Conservation (phyloP, 2,797 vertebrate genomes). For the Chaetodon trifasciatus region DNA sequence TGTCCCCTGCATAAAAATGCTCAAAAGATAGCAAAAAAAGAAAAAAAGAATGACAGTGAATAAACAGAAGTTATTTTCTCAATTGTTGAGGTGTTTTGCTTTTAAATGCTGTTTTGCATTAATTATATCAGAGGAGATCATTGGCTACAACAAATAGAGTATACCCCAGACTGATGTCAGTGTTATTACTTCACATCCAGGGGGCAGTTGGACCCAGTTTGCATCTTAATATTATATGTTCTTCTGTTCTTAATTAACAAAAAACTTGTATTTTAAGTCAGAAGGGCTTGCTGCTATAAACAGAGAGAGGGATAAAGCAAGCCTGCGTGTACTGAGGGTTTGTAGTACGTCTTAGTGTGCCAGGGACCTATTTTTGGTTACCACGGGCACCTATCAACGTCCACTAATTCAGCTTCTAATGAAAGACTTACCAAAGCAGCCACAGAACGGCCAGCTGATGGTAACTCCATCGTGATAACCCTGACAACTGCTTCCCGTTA, state of each 20-base stretch:
- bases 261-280: neutral
- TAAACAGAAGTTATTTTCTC: neutral
- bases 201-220: neutral
- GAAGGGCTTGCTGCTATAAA: constrained; percentile 8
- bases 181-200: neutral
- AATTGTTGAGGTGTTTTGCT: neutral
- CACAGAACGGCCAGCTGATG: constrained; percentile 35
- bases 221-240: neutral
- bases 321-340: constrained; percentile 14
- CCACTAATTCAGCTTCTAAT: constrained; percentile 57
- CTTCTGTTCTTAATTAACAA: neutral
- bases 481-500: constrained; percentile 10
- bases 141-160: neutral
- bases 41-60: no score
- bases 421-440: constrained; percentile 51
- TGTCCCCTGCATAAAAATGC: neutral
- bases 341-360: constrained; percentile 36
- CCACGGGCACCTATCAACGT: constrained; percentile 50
- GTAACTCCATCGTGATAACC: constrained; percentile 43
- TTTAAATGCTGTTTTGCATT: neutral
- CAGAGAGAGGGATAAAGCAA: neutral
- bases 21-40: neutral
- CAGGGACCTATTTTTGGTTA: constrained; percentile 52
- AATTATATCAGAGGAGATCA: neutral
- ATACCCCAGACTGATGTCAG: neutral